These are phyloP conservation scores for Chaetops frenatus DNA, from an alignment of 2,113 vertebrate species.

Conservation along the genomic window DNA sequence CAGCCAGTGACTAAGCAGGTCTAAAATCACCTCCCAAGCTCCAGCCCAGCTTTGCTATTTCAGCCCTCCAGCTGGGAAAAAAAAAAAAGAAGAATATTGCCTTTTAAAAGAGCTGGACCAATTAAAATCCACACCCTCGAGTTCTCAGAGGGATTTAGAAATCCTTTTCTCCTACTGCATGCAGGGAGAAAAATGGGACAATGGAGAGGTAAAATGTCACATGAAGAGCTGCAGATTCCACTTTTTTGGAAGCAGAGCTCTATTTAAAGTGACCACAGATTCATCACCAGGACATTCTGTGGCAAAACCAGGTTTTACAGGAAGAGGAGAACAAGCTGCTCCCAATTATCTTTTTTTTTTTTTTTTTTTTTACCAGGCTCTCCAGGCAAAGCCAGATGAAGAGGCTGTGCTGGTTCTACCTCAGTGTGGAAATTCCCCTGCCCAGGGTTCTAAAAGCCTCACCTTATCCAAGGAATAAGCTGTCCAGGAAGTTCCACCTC, in stretches of 20 bases:
- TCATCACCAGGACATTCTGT: background rate
- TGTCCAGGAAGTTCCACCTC: slow-evolving; percentile 97
- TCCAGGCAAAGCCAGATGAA: background rate
- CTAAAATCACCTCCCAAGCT: background rate
- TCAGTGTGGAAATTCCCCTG: background rate
- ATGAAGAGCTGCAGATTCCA: background rate
- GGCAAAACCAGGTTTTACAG: background rate
- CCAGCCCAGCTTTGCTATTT: background rate
- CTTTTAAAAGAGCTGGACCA: background rate
- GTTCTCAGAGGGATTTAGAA: background rate
- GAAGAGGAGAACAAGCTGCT: background rate
- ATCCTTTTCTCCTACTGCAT: background rate
- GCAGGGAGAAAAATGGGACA: background rate
- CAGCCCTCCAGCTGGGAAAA: background rate
- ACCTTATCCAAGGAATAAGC: slow-evolving; percentile 96
- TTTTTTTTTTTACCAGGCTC: background rate
- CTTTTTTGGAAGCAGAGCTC: background rate
- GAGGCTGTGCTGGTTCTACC: background rate
- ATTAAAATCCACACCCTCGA: background rate
- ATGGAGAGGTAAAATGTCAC: background rate
- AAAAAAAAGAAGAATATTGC: background rate
- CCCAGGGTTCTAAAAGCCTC: background rate
- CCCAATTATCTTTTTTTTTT: background rate
- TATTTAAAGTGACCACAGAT: background rate
- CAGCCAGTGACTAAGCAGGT: background rate